Evolutionary conservation across 2,888 invertebrate species (phyloP).

Genomic region (Microctonus aethiopoides): DNA sequence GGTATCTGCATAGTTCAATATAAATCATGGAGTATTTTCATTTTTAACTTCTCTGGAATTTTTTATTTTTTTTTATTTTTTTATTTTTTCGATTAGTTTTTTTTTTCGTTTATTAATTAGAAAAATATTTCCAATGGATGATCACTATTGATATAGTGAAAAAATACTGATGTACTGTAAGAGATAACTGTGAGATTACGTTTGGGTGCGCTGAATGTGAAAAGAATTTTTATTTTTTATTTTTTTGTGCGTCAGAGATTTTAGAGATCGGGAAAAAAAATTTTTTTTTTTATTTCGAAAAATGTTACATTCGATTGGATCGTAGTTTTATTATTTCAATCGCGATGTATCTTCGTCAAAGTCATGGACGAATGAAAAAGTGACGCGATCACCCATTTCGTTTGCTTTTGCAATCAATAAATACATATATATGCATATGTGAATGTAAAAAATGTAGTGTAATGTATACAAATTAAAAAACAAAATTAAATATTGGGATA

Average conservation of each 20-base stretch:
- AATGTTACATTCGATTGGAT: background rate
- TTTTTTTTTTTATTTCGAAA: background rate
- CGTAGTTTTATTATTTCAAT: slow-evolving; percentile 20
- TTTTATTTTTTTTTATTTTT: background rate
- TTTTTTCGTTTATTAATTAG: background rate
- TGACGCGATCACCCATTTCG: slow-evolving; percentile 12
- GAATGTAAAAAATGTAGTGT: too few species aligned
- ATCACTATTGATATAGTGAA: background rate
- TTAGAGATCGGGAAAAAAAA: background rate
- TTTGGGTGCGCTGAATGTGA: background rate
- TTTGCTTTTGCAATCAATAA: background rate
- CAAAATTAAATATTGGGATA: too few species aligned
- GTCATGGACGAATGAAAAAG: slow-evolving; percentile 24
- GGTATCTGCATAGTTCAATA: slow-evolving; percentile 1
- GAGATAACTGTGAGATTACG: background rate
- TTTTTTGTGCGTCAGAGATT: background rate
- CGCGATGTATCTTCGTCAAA: slow-evolving; percentile 33
- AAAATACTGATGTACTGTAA: background rate
- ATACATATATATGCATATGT: background rate
- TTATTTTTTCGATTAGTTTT: too few species aligned
- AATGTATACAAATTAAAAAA: too few species aligned
- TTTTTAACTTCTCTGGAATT: background rate
- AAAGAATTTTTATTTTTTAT: background rate
- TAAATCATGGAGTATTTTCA: background rate
- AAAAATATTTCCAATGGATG: background rate